Evolutionary conservation across 2,113 vertebrate species (phyloP).

Genomic region (Asarcornis scutulata): DNA sequence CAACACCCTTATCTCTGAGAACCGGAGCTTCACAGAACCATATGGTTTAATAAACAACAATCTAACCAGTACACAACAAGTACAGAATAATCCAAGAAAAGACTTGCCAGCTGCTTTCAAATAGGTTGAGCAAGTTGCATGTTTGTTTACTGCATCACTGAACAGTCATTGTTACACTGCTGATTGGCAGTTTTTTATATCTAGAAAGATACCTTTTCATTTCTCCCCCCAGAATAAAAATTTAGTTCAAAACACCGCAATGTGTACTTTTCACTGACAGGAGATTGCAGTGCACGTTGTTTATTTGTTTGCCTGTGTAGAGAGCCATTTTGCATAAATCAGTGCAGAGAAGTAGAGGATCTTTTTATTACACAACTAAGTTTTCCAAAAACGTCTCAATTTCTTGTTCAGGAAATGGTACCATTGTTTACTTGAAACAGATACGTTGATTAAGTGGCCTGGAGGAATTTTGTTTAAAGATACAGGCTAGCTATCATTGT

Average conservation of each 20-base stretch:
- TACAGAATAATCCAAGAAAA: not conserved
- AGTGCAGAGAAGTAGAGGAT: not conserved
- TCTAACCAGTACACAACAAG: not conserved
- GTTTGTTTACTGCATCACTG: not conserved
- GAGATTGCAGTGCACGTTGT: not conserved
- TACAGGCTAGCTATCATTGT: not conserved
- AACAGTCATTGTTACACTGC: not conserved
- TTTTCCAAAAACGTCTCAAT: not conserved
- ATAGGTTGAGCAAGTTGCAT: not conserved
- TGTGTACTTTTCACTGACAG: not conserved
- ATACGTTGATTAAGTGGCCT: not conserved
- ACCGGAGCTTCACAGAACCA: not conserved
- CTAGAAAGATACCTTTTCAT: not conserved
- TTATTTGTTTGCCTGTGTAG: not conserved
- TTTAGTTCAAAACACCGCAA: not conserved
- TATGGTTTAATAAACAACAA: not conserved
- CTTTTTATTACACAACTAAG: slow-evolving; percentile 22
- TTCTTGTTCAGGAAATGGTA: slow-evolving; percentile 29
- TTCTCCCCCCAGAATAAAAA: not conserved
- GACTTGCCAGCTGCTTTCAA: not conserved
- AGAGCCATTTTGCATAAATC: not conserved
- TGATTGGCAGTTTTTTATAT: not conserved
- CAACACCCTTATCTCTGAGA: not conserved
- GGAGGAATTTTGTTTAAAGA: slow-evolving; percentile 1
- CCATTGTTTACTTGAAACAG: slow-evolving; percentile 39